Evolutionary conservation across 2,113 vertebrate species (phyloP).

Genomic region (Orthonyx spaldingii): DNA sequence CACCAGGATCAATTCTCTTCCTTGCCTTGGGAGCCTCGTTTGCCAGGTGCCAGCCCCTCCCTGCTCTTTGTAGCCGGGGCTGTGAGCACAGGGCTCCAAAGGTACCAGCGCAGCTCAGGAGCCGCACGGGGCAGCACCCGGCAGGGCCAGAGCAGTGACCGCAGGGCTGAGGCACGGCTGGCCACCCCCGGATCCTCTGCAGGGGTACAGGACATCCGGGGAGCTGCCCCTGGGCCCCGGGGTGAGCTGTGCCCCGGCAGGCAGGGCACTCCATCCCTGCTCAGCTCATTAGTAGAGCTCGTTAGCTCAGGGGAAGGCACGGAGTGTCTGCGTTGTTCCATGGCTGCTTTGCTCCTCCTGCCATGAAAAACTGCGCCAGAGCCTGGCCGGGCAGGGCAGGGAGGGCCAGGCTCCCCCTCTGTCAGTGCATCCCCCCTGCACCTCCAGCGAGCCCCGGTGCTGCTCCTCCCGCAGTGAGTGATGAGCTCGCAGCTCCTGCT

Average conservation of each 20-base stretch:
- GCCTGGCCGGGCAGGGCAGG: not conserved
- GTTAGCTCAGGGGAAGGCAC: not conserved
- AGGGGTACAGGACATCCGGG: not conserved
- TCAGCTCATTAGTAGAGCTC: not conserved
- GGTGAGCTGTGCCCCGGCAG: not conserved
- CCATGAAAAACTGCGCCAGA: not conserved
- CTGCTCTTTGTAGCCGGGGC: not conserved
- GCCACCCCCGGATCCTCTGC: not conserved
- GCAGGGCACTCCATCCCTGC: not conserved
- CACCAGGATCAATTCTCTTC: not conserved
- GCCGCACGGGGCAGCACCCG: no score
- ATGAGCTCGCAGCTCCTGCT: constrained; percentile 16
- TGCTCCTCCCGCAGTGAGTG: not conserved
- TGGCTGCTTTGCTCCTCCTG: not conserved
- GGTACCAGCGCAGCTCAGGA: no score
- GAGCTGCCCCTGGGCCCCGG: not conserved
- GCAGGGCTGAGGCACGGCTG: not conserved
- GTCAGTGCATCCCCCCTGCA: not conserved
- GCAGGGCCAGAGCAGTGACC: not conserved
- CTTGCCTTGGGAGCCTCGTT: not conserved
- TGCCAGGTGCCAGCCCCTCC: not conserved
- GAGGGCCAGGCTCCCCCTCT: not conserved
- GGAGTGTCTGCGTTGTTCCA: not conserved
- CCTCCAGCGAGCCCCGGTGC: not conserved
- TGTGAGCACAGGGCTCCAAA: not conserved